phyloP scores from a whole-genome alignment of 1,140 invertebrate genomes.

The Drosophila malerkotliana region DNA sequence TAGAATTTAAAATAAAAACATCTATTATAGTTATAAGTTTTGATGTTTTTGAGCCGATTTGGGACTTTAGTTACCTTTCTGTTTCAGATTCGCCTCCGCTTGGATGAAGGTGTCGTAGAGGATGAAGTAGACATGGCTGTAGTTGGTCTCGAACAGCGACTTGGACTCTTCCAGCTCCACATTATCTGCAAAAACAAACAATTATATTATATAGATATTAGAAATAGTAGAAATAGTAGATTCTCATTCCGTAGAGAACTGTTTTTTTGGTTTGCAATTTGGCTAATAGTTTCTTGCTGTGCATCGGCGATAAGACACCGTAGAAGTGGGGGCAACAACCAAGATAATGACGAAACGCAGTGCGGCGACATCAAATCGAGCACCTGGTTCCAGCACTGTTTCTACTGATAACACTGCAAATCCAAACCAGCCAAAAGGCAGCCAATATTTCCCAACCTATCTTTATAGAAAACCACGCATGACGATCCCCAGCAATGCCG shows the following conservation, averaged over 20 bases:
- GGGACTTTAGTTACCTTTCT: constrained; percentile 89
- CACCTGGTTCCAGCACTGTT: background rate
- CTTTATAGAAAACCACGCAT: constrained; percentile 20
- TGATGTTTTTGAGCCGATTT: background rate
- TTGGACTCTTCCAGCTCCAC: constrained; percentile 95
- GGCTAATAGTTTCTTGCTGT: background rate
- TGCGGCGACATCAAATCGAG: constrained; percentile 5
- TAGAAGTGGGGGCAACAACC: constrained; percentile 10
- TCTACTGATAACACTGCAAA: constrained; percentile 20
- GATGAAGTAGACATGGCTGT: constrained; percentile 97
- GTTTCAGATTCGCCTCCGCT: constrained; percentile 94
- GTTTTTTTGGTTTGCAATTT: background rate
- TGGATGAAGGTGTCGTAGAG: constrained; percentile 97
- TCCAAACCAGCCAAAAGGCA: constrained; percentile 2
- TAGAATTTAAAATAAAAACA: background rate
- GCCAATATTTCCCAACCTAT: constrained; percentile 12
- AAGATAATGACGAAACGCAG: constrained; percentile 23
- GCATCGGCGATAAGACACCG: constrained; percentile 16
- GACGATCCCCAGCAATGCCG: constrained; percentile 14
- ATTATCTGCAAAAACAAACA: constrained; percentile 88
- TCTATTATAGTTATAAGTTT: background rate
- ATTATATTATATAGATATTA: constrained; percentile 1
- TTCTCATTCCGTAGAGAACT: no score
- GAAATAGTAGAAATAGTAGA: background rate
- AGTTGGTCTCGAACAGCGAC: constrained; percentile 96